Evolutionary conservation across 2,888 invertebrate genomes (phyloP).

Genomic region (Mechanitis messenoides): DNA sequence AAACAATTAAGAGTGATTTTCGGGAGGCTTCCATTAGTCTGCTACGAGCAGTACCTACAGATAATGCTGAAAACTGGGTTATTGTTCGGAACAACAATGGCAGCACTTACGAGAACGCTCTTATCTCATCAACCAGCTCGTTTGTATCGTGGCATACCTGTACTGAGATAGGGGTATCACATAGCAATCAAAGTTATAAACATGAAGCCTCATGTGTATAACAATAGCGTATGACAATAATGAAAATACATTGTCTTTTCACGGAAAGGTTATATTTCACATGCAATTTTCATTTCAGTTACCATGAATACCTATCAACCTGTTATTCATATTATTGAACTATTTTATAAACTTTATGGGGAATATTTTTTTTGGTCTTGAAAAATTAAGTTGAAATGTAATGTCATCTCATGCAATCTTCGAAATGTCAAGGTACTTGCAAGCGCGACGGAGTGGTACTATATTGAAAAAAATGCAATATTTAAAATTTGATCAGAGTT

Average conservation of each 20-base stretch:
- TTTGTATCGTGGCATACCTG: conserved; percentile 41
- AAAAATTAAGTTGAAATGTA: too few relatives aligned
- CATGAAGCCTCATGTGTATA: background rate
- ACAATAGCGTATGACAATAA: background rate
- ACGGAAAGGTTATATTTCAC: too few relatives aligned
- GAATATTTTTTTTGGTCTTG: too few relatives aligned
- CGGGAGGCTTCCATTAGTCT: conserved; percentile 57
- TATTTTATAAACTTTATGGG: too few relatives aligned
- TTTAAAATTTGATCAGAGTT: too few relatives aligned
- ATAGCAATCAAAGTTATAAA: conserved; percentile 7
- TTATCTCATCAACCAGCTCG: conserved; percentile 63
- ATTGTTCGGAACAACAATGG: conserved; percentile 62
- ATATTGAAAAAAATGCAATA: too few relatives aligned
- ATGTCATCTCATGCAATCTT: too few relatives aligned
- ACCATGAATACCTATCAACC: too few relatives aligned
- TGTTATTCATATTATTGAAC: too few relatives aligned
- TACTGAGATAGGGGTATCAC: conserved; percentile 12
- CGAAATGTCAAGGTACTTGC: too few relatives aligned
- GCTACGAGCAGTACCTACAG: conserved; percentile 46
- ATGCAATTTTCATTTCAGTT: too few relatives aligned
- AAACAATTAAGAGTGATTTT: conserved; percentile 58
- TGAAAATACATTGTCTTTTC: background rate
- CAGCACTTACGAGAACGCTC: conserved; percentile 53
- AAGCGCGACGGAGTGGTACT: too few relatives aligned
- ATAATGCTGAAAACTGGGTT: conserved; percentile 56